A percentile compares a stretch with the other conserved stretches of the same genome.
Conservation (phyloP, 2,797 vertebrate genomes). For the Gouania willdenowi region DNA sequence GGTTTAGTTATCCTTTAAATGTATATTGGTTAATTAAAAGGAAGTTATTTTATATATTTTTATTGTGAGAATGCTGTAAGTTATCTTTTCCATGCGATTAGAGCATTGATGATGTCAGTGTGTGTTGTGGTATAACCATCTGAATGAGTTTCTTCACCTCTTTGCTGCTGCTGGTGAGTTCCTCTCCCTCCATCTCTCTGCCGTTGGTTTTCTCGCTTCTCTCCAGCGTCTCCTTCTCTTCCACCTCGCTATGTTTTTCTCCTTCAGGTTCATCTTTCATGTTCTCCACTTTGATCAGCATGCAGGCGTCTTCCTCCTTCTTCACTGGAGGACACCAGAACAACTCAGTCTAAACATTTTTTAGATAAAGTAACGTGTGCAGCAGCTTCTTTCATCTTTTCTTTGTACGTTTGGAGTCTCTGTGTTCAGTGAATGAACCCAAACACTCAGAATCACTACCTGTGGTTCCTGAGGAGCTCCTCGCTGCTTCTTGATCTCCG, state of each 20-base stretch:
- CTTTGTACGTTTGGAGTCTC: too few relatives aligned
- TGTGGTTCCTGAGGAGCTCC: slow-evolving; percentile 14
- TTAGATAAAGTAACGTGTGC: not conserved
- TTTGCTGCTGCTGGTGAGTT: slow-evolving; percentile 45
- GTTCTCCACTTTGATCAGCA: slow-evolving; percentile 58
- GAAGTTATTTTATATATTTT: too few relatives aligned
- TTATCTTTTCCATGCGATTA: too few relatives aligned
- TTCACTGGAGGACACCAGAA: slow-evolving; percentile 25
- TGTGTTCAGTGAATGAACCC: too few relatives aligned
- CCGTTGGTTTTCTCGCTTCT: slow-evolving; percentile 35
- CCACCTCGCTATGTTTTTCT: slow-evolving; percentile 25
- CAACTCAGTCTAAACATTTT: not conserved
- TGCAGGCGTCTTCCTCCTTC: slow-evolving; percentile 41
- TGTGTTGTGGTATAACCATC: too few relatives aligned
- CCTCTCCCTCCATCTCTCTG: slow-evolving; percentile 40
- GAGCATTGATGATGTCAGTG: too few relatives aligned
- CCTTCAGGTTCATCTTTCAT: slow-evolving; percentile 24
- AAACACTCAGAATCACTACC: slow-evolving; percentile 21
- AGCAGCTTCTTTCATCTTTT: too few relatives aligned
- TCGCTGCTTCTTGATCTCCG: slow-evolving; percentile 23
- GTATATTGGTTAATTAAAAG: too few relatives aligned
- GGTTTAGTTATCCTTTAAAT: too few relatives aligned
- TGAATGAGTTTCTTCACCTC: slow-evolving; percentile 52
- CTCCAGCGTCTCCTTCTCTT: slow-evolving; percentile 45
- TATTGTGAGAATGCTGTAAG: too few relatives aligned